Percentiles rank a stretch among this genome's conserved stretches.
These are phyloP conservation scores for Gymnothorax javanicus DNA, from an alignment of 2,797 vertebrate genomes.

Conservation along the genomic window DNA sequence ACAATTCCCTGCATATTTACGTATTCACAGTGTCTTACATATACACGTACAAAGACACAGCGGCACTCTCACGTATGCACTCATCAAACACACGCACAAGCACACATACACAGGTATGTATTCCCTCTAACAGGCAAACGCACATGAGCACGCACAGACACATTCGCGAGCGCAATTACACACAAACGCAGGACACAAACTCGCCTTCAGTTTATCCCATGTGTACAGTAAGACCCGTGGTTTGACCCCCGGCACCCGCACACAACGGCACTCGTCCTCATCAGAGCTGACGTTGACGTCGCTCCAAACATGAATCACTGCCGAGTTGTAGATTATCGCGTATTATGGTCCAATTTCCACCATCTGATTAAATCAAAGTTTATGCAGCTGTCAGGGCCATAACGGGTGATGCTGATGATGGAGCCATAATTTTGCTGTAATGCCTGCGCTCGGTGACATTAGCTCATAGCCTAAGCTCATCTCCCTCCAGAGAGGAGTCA, in stretches of 20 bases:
- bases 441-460: constrained; percentile 63
- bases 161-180: constrained; percentile 28
- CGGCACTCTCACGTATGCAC: neutral
- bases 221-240: constrained; percentile 47
- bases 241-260: constrained; percentile 59
- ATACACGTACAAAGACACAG: neutral
- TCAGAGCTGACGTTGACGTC: constrained; percentile 58
- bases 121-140: constrained; percentile 31
- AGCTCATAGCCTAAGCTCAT: constrained; percentile 33
- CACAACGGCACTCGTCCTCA: constrained; percentile 61
- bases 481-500: constrained; percentile 12
- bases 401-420: constrained; percentile 53
- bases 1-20: neutral
- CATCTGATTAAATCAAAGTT: constrained; percentile 75
- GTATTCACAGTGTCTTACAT: constrained; percentile 38
- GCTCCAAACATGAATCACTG: constrained; percentile 65
- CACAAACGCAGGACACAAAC: constrained; percentile 27
- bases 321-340: constrained; percentile 67
- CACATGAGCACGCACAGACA: constrained; percentile 25
- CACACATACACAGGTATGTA: constrained; percentile 57
- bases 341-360: constrained; percentile 70
- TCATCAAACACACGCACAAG: constrained; percentile 41
- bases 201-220: constrained; percentile 47
- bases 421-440: constrained; percentile 64
- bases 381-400: constrained; percentile 72